Evolutionary conservation across 2,888 invertebrate genomes (phyloP), one percentile per base, ranked within the genome.

Genomic region (Drosophila fulvimacula): DNA sequence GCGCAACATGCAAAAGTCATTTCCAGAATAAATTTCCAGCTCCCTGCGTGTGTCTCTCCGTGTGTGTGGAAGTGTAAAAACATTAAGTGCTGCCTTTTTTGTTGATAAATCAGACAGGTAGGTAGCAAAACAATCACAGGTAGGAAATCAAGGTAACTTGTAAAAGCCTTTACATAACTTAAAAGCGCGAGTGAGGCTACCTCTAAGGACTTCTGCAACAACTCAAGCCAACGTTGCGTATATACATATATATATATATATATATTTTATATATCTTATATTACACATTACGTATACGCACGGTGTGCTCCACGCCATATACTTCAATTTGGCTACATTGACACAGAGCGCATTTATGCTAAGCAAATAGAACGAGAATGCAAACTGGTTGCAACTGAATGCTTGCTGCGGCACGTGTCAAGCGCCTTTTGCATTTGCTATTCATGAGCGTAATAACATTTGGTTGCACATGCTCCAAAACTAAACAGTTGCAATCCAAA

Each of bases 1-100:
- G 24, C 39, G 49, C 49, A 57, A 51, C 58, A 56, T 52, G 51
- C 39, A 64, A 77, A 73, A 63, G 68, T 67, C 77, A 72, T 62
- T 72, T 72, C 59, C 73, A 15, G 32, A 63, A 60, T 39, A 62
- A 24, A 39, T 42, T 38, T 59, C 39, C 9, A 13, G 9, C 32
- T 7, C 15, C 36, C n/a, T n/a, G 30, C 5, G 15, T 51, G 27
- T n/a, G 17, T 53, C n/a, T 38, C n/a, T n/a, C n/a, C n/a, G 32
- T 65, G 42, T 44, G 34, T 48, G 39, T 62, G 41, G 48, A 27
- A 17, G 38, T 60, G 30, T 49, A 48, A 52, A 30, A 48, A 39
- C 42, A 76, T 63, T 21, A 75, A 66, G 52, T 63, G 61, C 24
- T 42, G 15, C 42, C 6, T 21, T 21, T 41, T 39, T 56, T 73